Base-by-base conservation (phyloP, 2,888 invertebrate species). In the Melanotus villosus region DNA sequence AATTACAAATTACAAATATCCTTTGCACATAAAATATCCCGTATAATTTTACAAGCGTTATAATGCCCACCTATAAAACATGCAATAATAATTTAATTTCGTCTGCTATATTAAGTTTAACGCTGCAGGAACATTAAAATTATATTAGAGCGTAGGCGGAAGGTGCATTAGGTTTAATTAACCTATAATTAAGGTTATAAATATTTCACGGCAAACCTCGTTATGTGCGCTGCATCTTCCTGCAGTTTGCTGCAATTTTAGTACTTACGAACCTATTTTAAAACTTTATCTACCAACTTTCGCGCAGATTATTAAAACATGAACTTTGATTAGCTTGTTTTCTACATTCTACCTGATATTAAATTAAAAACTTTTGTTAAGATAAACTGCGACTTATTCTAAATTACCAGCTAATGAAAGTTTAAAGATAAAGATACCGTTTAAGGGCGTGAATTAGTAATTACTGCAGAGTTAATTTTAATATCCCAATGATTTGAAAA, bases 111-210 rank as follows among this genome's bases (percentile, higher is more conserved):
- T 71, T 71, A 68, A 68, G 65, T 69, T 71, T 63, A 59, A 65
- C 68, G 66, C 66, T 63, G 68, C 66, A 58, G 68, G 68, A 68
- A 58, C 65, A 63, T 69, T 71, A 71, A 71, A 71, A 71, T 71
- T 68, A 63, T 65, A 71, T 71, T 69, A 71, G 34, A 38, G 52
- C 41, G 59, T 57, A 64, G 65, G 65, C 57, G 71, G 67, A 70
- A 72, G 70, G 64, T 70, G 67, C 72, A 72, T 60, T 68, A 67
- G 54, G 67, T 59, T 72, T 72, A 72, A 72, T 72, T 72, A 72
- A 70, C 69, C 64, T 62, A 60, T 70, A 67, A 72, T 72, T 72
- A 70, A 63, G 56, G 67, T 58, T 38, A 70, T 70, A 72, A 72
- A 72, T 72, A 72, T 70, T 67, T 64, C 60, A 58, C 16, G 36